Conservation (phyloP, 2,113 vertebrate species). For the Podocnemis expansa region DNA sequence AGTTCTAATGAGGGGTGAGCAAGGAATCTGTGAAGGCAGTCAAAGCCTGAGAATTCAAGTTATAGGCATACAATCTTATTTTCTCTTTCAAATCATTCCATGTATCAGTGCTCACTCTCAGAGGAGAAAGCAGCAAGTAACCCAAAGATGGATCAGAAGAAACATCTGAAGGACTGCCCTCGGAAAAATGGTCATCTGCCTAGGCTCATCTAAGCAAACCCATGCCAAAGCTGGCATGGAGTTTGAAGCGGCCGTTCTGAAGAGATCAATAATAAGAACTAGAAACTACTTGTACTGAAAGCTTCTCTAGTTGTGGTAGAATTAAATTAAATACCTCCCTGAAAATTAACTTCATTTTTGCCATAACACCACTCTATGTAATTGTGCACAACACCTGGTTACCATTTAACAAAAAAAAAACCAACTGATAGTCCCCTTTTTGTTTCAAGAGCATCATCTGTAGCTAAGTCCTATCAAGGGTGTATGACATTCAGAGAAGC, state of each 20-base stretch:
- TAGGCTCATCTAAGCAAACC: neutral
- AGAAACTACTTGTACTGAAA: neutral
- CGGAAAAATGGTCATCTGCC: neutral
- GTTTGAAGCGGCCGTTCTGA: neutral
- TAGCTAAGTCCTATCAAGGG: neutral
- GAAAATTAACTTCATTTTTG: neutral
- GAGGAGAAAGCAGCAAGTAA: conserved; percentile 7
- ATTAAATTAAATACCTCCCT: neutral
- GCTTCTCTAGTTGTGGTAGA: neutral
- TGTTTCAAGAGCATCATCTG: conserved; percentile 8
- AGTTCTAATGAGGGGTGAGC: conserved; percentile 69
- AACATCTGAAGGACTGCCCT: neutral
- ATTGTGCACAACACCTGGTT: neutral
- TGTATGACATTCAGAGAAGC: neutral
- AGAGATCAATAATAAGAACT: neutral
- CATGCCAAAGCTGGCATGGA: neutral
- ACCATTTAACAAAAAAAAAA: neutral
- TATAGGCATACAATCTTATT: conserved; percentile 73
- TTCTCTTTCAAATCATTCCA: conserved; percentile 39
- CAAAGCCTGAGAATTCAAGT: conserved; percentile 65
- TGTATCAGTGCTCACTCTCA: conserved; percentile 4
- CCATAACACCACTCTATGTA: neutral
- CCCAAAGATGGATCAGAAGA: conserved; percentile 21
- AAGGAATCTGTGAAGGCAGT: conserved; percentile 65
- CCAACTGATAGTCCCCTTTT: neutral